Conservation (phyloP, 2,888 invertebrate genomes). For the Tipula vernalis region DNA sequence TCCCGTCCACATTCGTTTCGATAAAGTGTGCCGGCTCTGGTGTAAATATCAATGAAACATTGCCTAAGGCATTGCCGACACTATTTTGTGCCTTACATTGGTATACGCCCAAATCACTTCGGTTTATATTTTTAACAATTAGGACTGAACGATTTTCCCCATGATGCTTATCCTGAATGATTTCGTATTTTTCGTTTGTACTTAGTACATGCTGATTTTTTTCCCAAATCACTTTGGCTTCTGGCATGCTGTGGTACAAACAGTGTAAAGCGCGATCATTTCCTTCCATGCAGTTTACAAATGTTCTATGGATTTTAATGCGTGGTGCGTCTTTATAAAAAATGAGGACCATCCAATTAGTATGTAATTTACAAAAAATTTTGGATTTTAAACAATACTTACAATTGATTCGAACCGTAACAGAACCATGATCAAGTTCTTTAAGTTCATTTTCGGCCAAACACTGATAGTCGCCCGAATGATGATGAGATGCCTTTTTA, state of each 20-base stretch:
- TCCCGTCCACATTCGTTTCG: not conserved
- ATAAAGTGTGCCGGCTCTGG: not conserved
- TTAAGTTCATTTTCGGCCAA: not conserved
- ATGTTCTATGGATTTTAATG: not conserved
- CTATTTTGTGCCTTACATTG: not conserved
- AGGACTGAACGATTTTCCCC: not conserved
- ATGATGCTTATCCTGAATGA: constrained; percentile 4
- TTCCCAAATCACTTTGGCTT: not conserved
- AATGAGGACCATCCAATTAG: not conserved
- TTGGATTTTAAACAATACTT: not conserved
- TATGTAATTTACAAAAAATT: not conserved
- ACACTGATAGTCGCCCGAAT: not conserved
- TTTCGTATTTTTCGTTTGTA: not conserved
- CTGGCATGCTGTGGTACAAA: not conserved
- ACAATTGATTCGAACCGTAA: not conserved
- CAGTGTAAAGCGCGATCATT: not conserved
- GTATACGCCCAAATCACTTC: not conserved
- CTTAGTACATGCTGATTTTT: not conserved
- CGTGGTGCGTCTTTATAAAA: not conserved
- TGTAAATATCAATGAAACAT: not conserved
- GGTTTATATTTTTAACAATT: not conserved
- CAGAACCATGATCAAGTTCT: not conserved
- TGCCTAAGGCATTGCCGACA: not conserved
- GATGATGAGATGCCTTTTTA: not conserved
- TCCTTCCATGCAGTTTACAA: not conserved